Evolutionary conservation across 1,140 invertebrate genomes (phyloP).

Genomic region (Harpegnathos saltator): DNA sequence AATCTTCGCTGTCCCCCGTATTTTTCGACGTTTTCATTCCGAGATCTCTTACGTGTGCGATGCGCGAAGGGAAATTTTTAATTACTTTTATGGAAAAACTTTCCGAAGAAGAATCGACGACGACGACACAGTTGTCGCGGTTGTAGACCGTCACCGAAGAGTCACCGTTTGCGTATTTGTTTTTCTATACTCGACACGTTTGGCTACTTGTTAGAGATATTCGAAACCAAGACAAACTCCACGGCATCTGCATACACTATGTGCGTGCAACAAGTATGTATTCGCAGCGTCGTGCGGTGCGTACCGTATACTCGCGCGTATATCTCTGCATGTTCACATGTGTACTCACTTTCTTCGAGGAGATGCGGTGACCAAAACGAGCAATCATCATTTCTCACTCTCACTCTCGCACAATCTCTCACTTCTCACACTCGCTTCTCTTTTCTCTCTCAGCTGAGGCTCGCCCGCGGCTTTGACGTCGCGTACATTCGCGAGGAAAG

Average conservation of each 20-base stretch:
- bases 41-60: not conserved
- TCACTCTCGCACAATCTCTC: conserved; percentile 53
- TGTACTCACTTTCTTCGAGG: conserved; percentile 69
- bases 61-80: not conserved
- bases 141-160: not conserved
- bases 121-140: too few species aligned
- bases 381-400: conserved; percentile 56
- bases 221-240: conserved; percentile 17
- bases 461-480: conserved; percentile 32
- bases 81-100: not conserved
- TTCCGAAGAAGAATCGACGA: not conserved
- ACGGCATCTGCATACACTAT: conserved; percentile 5
- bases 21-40: not conserved
- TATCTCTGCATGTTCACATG: conserved; percentile 32
- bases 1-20: not conserved
- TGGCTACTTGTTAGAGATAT: not conserved
- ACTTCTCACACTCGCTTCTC: conserved; percentile 65
- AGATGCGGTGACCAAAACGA: conserved; percentile 62
- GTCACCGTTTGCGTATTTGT: not conserved
- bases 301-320: not conserved
- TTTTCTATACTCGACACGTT: conserved; percentile 11
- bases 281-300: conserved; percentile 16
- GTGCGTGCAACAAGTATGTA: conserved; percentile 50
- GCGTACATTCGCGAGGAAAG: conserved; percentile 37
- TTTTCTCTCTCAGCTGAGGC: conserved; percentile 31